Percentiles rank a stretch among this genome's conserved stretches.
These are phyloP conservation scores for Dromas ardeola DNA, from an alignment of 2,113 vertebrate species.

Conservation along the genomic window DNA sequence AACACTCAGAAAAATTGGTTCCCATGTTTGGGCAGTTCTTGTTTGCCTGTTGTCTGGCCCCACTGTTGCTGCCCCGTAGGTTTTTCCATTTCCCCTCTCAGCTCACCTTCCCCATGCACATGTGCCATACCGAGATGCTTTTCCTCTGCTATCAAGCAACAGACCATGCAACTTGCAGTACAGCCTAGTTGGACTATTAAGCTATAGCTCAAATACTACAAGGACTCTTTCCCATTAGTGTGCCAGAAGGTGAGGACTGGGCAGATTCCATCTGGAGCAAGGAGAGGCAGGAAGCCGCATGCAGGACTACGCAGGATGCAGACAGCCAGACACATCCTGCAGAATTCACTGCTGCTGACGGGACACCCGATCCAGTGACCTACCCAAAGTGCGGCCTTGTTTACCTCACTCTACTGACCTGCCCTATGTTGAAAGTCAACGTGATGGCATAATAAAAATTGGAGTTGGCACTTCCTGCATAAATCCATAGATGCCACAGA, in stretches of 20 bases:
- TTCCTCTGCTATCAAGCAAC: not conserved
- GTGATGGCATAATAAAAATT: slow-evolving; percentile 99
- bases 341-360: not conserved
- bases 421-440: slow-evolving; percentile 93
- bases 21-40: not conserved
- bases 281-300: not conserved
- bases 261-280: not conserved
- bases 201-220: not conserved
- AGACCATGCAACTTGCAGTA: not conserved
- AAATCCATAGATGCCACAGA: slow-evolving; percentile 99
- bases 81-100: not conserved
- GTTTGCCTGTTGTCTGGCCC: not conserved
- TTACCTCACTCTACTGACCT: slow-evolving; percentile 77
- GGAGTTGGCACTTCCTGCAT: slow-evolving; percentile 97
- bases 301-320: not conserved
- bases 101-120: not conserved
- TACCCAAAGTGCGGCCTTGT: not conserved
- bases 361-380: not conserved
- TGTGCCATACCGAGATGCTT: not conserved
- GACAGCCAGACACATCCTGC: not conserved
- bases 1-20: not conserved
- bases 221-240: not conserved
- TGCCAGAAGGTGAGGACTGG: not conserved
- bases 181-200: not conserved
- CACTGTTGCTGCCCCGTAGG: not conserved